phyloP scores from a whole-genome alignment of 2,113 vertebrate genomes.

The Atlantisia rogersi region DNA sequence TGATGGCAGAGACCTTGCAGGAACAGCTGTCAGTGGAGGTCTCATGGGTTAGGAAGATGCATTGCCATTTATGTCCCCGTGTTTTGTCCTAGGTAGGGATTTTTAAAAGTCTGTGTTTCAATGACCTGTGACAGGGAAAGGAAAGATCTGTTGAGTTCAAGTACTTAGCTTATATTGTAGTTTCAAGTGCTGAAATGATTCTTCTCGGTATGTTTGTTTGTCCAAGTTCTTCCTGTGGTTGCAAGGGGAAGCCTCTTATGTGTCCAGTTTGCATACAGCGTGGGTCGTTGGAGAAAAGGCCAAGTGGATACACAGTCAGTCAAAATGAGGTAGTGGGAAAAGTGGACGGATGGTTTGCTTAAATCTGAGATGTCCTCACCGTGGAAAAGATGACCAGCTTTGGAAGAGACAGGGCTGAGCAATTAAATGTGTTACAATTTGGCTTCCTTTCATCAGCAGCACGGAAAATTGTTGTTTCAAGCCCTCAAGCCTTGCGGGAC shows the following conservation, averaged over 20 bases:
- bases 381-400: constrained; percentile 69
- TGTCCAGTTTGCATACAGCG: background rate
- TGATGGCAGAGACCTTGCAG: background rate
- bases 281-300: background rate
- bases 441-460: constrained; percentile 35
- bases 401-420: constrained; percentile 33
- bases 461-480: constrained; percentile 64
- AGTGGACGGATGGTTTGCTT: constrained; percentile 54
- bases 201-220: constrained; percentile 24
- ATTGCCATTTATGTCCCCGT: background rate
- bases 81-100: background rate
- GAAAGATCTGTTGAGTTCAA: background rate
- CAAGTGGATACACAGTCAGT: background rate
- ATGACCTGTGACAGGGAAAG: background rate
- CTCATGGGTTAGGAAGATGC: background rate
- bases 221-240: constrained; percentile 18
- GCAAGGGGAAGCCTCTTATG: background rate
- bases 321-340: constrained; percentile 65
- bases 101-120: background rate
- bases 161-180: background rate
- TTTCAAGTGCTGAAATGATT: constrained; percentile 20
- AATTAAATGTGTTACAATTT: constrained; percentile 59
- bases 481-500: constrained; percentile 49
- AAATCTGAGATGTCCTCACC: constrained; percentile 53
- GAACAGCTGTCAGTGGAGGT: background rate